Evolutionary conservation across 1,140 invertebrate species (phyloP).

Genomic region (Planococcus citri): DNA sequence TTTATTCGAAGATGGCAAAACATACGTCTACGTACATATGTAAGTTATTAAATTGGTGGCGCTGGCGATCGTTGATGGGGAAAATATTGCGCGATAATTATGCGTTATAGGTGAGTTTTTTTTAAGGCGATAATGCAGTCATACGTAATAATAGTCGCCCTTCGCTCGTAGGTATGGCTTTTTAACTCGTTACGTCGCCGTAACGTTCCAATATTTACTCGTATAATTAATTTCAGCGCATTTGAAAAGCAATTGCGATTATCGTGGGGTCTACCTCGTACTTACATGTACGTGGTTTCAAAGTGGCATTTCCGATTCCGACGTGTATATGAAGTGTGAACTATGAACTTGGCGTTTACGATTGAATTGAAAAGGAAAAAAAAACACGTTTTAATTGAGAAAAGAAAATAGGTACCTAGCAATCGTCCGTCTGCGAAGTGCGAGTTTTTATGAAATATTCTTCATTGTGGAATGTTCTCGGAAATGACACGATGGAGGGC

Average conservation of each 20-base stretch:
- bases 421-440: too few relatives aligned
- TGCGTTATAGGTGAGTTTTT: background rate
- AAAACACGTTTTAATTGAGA: background rate
- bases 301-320: too few relatives aligned
- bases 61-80: background rate
- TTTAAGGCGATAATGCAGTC: too few relatives aligned
- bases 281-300: background rate
- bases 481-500: background rate
- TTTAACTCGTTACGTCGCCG: background rate
- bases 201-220: background rate
- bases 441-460: too few relatives aligned
- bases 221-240: background rate
- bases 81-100: background rate
- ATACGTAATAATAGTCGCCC: background rate
- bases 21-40: too few relatives aligned
- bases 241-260: background rate
- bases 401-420: too few relatives aligned
- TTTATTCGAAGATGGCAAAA: background rate
- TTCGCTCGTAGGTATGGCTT: background rate
- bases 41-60: background rate
- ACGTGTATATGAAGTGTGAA: background rate
- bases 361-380: too few relatives aligned
- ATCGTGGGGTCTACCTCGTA: too few relatives aligned
- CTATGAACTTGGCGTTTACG: background rate
- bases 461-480: too few relatives aligned